Base-by-base conservation (phyloP, 53 echinoderm and acorn worm species). In the Zoroaster sp. region DNA sequence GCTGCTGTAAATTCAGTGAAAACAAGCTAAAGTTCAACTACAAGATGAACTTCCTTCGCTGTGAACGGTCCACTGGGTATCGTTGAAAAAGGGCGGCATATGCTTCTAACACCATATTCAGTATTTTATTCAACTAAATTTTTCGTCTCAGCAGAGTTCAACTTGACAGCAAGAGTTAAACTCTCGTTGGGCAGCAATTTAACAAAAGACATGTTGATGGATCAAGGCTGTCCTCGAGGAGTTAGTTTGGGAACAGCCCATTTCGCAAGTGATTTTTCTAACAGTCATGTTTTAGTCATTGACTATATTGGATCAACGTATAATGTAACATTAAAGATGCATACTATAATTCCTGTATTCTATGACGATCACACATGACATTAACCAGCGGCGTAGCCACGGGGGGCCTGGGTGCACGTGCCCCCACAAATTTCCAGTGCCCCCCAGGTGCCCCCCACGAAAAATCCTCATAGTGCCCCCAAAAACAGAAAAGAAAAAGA, bases 11-110 rank as follows among this genome's bases (percentile, higher is more conserved):
- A 40, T 42, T 38, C 53, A 34, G 77, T 77, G 49, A 52, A 49
- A 77, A 49, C 41, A 77, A 49, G n/a, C 11, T 25, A 34, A 33
- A 33, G 77, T 77, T 77, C 52, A 77, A 77, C 49, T 53, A 33
- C 77, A 7, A 32, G 23, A 35, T 51, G 77, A 77, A 77, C 51
- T 77, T 77, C 28, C 28, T 59, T 59, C n/a, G n/a, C n/a, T n/a
- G n/a, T n/a, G n/a, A n/a, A n/a, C n/a, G n/a, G n/a, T n/a, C 63
- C 63, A 28, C 63, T 59, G 63, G 63, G 76, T 76, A 45, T 76
- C 76, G 76, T 76, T 77, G 31, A 49, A 14, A 59, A 52, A 77
- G 52, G 47, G 34, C 33, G 3, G 77, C 37, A 53, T 13, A 47
- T 41, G 41, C 75, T 75, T 41, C 45, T 40, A 42, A 75, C 28